Evolutionary conservation across 1,140 invertebrate genomes (phyloP), one percentile per base, ranked within the genome.

Genomic region (Lycorma delicatula): DNA sequence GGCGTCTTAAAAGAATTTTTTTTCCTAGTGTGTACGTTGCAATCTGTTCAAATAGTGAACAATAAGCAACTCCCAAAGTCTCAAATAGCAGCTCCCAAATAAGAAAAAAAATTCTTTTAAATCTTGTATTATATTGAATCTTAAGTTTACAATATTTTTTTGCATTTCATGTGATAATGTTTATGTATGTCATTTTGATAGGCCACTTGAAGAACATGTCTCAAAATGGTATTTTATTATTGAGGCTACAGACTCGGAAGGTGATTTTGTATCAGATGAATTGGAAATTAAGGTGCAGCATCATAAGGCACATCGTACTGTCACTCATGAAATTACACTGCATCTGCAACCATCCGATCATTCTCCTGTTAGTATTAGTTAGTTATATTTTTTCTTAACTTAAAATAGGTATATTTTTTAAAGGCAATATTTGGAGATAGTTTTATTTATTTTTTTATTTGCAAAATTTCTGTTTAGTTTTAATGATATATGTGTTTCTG

Each of bases 251-350:
- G 90, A 93, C 69, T 85, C 78, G 56, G 81, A 84, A 61, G 87
- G 87, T 12, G 75, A 78, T 6, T 79, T 76, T 3, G 83, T 82
- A 0, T 76, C 80, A 11, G 88, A 90, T 34, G 78, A 76, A 0
- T 72, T 92, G 0, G 84, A 89, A 66, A 82, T 93, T 53, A 78
- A 80, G 23, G 89, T 93, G 1, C 89, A 93, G 64, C 87, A 93
- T 59, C 84, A 88, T 69, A 85, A 85, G 65, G 77, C 81, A 25
- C 80, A 79, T 12, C 75, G 89, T 26, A 84, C 84, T 2, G 81
- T 89, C 38, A 90, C 91, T 71, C 90, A 93, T 66, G 85, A 93
- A 67, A 87, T 96, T 66, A 82, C 76, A 48, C 70, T 87, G 65
- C 72, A 44, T 44, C 23, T 44, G 5, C 5, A 44, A 11, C 41